Evolutionary conservation across 1,140 invertebrate species (phyloP).

Genomic region (Whitmania pigra): DNA sequence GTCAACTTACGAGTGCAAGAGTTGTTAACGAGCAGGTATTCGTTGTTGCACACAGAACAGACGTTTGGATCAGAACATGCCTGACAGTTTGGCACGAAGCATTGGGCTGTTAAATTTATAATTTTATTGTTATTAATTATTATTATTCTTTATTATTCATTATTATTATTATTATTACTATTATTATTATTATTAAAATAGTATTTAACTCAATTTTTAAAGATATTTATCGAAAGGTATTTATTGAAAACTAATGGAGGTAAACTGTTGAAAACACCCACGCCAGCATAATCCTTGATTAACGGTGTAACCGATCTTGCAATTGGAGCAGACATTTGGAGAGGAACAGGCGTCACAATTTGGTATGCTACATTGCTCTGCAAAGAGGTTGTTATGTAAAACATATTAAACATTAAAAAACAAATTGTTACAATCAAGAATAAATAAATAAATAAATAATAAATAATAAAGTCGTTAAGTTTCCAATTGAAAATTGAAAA

Average conservation of each 20-base stretch:
- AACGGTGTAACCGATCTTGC: neutral
- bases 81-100: slow-evolving; percentile 4
- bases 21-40: neutral
- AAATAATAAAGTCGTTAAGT: too few relatives aligned
- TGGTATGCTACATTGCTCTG: neutral
- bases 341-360: neutral
- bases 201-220: too few relatives aligned
- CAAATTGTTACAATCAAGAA: neutral
- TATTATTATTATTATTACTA: too few relatives aligned
- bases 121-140: neutral
- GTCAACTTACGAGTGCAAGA: neutral
- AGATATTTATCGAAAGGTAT: too few relatives aligned
- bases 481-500: neutral
- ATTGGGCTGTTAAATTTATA: neutral
- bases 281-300: neutral
- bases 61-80: neutral
- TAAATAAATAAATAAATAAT: too few relatives aligned
- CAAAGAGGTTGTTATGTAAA: neutral
- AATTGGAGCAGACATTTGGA: neutral
- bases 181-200: too few relatives aligned
- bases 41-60: neutral
- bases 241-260: too few relatives aligned
- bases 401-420: neutral
- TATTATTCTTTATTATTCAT: too few relatives aligned
- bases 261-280: too few relatives aligned